These are phyloP conservation scores for Rhegmatorhina hoffmannsi DNA, from an alignment of 2,113 vertebrate species.

Conservation along the genomic window DNA sequence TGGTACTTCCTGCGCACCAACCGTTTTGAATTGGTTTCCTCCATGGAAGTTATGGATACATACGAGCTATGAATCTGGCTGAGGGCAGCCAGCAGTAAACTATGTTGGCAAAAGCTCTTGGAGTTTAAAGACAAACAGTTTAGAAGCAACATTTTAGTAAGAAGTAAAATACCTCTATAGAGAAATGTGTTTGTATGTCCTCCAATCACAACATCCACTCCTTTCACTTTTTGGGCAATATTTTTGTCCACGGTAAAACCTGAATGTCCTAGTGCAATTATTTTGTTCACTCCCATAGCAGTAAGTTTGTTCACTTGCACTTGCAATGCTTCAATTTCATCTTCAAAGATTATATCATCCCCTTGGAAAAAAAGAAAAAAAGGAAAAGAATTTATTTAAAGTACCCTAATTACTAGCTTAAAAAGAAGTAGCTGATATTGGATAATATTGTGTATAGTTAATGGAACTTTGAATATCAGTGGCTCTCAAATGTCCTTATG, in stretches of 20 bases:
- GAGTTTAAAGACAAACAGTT: not conserved
- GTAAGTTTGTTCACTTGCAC: conserved; percentile 82
- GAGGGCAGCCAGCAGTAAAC: not conserved
- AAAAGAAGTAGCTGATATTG: not conserved
- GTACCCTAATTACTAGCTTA: not conserved
- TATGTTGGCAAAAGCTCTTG: not conserved
- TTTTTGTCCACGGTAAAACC: conserved; percentile 85
- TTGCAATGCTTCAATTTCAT: conserved; percentile 86
- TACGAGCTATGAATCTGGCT: not conserved
- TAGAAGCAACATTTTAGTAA: not conserved
- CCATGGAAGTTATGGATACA: not conserved
- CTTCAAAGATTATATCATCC: conserved; percentile 80
- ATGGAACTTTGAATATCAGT: not conserved
- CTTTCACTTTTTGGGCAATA: conserved; percentile 86
- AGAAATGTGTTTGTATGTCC: conserved; percentile 96
- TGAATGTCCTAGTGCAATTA: conserved; percentile 94
- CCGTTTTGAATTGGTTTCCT: not conserved
- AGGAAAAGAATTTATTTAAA: not conserved
- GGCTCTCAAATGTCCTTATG: not conserved
- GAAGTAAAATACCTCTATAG: conserved; percentile 83
- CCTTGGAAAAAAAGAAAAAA: conserved; percentile 63
- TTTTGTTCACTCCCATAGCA: conserved; percentile 84
- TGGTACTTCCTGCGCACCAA: not conserved
- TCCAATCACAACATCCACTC: conserved; percentile 91
- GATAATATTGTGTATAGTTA: not conserved